Evolutionary conservation across 2,797 vertebrate genomes (phyloP).

Genomic region (Acrocephalus scirpaceus): DNA sequence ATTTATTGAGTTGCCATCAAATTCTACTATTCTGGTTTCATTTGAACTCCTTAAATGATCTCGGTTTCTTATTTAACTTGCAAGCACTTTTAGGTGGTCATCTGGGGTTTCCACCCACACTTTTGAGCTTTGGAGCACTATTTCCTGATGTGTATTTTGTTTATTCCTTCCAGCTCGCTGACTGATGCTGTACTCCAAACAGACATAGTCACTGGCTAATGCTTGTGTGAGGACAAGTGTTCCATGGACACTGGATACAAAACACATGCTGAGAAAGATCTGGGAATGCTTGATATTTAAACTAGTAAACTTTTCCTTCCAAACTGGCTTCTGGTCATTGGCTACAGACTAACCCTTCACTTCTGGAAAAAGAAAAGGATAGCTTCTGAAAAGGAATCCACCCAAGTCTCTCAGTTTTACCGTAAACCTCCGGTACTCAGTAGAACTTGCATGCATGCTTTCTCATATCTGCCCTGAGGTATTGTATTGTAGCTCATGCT

Average conservation of each 20-base stretch:
- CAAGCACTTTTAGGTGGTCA: neutral
- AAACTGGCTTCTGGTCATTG: constrained; percentile 59
- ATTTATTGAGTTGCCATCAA: constrained; percentile 1
- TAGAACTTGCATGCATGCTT: constrained; percentile 39
- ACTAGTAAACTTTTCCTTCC: constrained; percentile 60
- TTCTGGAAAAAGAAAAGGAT: constrained; percentile 63
- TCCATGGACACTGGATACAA: constrained; percentile 71
- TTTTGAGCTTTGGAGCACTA: constrained; percentile 46
- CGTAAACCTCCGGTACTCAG: constrained; percentile 49
- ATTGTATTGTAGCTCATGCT: constrained; percentile 14
- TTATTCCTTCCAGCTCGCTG: constrained; percentile 71
- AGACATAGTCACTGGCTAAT: constrained; percentile 71
- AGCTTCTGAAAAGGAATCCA: constrained; percentile 64
- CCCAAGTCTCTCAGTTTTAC: constrained; percentile 15
- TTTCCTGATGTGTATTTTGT: constrained; percentile 71
- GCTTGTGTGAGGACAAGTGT: constrained; percentile 71
- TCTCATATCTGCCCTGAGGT: constrained; percentile 43
- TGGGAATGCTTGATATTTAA: constrained; percentile 66
- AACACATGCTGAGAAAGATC: constrained; percentile 68
- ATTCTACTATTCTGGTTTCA: constrained; percentile 4
- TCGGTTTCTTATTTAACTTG: constrained; percentile 6
- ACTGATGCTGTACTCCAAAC: constrained; percentile 69
- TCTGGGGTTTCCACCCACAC: constrained; percentile 56
- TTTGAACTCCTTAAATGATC: constrained; percentile 18
- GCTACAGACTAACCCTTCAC: constrained; percentile 59